Base-by-base conservation (phyloP, 2,113 vertebrate genomes). In the Antechinus flavipes region DNA sequence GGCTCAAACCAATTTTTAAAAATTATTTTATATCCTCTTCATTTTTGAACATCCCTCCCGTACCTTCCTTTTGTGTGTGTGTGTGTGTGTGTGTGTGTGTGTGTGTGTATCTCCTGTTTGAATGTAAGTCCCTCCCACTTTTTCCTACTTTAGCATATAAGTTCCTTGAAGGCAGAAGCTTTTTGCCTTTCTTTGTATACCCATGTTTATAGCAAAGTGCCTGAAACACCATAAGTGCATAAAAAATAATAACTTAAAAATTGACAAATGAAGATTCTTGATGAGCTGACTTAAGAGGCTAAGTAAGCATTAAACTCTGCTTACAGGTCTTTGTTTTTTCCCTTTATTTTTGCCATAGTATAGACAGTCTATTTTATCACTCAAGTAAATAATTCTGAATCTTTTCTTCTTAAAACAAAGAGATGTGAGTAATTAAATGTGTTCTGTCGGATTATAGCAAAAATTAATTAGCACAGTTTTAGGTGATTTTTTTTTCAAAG, bases 401-500 rank as follows among this genome's bases (percentile, higher is more conserved):
- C 61, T 76, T n/a, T 6, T 76, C 30, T 92, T 30, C 46, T 92
- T 23, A 1, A 23, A 10, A 16, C 8, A 61, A 94, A 1, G 0
- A 25, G 23, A 25, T 55, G 90, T 22, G 90, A 55, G 93, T 14
- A 95, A 12, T 46, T 0, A 95, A 26, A 90, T 14, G 3, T 27
- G 0, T 26, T 4, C 11, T 76, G 56, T 42, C 3, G 8, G 16
- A 54, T 96, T 90, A 68, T 47, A 30, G 68, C 6, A 49, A 84
- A 96, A 91, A 25, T 58, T 11, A 96, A 90, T 68, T 52, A 56
- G 50, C 25, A 7, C 0, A 47, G 35, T 46, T 93, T 53, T 93
- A 94, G 42, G 56, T 90, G 49, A 93, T 89, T 91, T 95, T 90
- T 42, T 91, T 95, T 54, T 42, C 91, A 22, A 96, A 96, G 91